phyloP scores from a whole-genome alignment of 2,113 vertebrate species.

The Alethe diademata region DNA sequence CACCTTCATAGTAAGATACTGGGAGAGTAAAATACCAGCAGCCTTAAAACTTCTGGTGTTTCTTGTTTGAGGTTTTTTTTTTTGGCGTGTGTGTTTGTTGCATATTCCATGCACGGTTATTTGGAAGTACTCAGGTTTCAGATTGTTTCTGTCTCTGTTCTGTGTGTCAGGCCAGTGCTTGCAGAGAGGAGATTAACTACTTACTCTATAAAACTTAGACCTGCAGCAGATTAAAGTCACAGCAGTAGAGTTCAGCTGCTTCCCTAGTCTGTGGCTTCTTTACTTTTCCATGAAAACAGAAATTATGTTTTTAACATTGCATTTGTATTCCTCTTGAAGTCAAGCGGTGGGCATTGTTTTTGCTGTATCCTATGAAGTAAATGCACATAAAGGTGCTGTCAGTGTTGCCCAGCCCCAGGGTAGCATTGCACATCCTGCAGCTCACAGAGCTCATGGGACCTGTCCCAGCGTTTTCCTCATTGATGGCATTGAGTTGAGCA shows the following conservation, averaged over 20 bases:
- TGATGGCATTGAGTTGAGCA: neutral
- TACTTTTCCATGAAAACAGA: neutral
- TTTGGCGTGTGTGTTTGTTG: too few relatives aligned
- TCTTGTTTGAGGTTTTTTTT: neutral
- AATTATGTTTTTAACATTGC: neutral
- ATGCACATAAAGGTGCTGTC: neutral
- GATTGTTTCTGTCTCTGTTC: neutral
- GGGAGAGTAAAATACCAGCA: neutral
- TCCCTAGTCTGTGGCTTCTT: neutral
- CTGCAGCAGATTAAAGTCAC: neutral
- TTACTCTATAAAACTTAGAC: neutral
- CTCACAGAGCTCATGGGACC: neutral
- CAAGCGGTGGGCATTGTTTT: neutral
- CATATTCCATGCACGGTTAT: neutral
- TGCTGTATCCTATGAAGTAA: neutral
- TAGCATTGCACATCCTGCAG: neutral
- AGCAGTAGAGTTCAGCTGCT: neutral
- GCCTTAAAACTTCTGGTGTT: neutral
- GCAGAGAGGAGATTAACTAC: neutral
- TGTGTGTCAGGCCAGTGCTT: neutral
- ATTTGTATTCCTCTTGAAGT: neutral
- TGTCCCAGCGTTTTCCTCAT: neutral
- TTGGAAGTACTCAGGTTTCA: neutral
- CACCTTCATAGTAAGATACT: neutral
- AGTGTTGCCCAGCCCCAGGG: neutral